Conservation (phyloP, 2,797 vertebrate genomes). For the Pristis pectinata region DNA sequence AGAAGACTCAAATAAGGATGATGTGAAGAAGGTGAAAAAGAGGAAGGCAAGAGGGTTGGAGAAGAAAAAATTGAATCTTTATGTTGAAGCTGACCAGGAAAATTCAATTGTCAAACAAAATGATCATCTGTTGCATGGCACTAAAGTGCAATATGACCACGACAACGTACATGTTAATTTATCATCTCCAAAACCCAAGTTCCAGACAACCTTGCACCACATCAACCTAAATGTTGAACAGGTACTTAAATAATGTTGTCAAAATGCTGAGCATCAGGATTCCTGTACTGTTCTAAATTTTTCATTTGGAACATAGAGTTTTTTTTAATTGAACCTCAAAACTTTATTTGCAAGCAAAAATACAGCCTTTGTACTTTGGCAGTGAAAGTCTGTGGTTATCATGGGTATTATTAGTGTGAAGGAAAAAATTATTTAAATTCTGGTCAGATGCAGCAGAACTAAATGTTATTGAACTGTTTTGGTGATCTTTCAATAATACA, state of each 20-base stretch:
- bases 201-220: conserved; percentile 65
- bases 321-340: not conserved
- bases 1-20: not conserved
- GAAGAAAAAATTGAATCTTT: conserved; percentile 62
- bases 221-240: conserved; percentile 58
- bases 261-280: not conserved
- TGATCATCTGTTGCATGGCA: not conserved
- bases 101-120: conserved; percentile 53
- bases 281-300: conserved; percentile 14
- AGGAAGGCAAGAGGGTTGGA: conserved; percentile 58
- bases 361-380: not conserved
- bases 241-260: conserved; percentile 46
- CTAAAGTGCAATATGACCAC: not conserved
- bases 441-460: not conserved
- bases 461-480: not conserved
- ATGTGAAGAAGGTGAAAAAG: conserved; percentile 38
- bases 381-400: not conserved
- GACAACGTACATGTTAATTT: not conserved
- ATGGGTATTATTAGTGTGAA: not conserved
- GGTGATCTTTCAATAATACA: not conserved
- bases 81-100: conserved; percentile 55
- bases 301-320: not conserved
- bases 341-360: not conserved
- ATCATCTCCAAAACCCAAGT: conserved; percentile 47
- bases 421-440: not conserved